Conservation (phyloP, 2,797 vertebrate genomes). For the Glyptemys insculpta region DNA sequence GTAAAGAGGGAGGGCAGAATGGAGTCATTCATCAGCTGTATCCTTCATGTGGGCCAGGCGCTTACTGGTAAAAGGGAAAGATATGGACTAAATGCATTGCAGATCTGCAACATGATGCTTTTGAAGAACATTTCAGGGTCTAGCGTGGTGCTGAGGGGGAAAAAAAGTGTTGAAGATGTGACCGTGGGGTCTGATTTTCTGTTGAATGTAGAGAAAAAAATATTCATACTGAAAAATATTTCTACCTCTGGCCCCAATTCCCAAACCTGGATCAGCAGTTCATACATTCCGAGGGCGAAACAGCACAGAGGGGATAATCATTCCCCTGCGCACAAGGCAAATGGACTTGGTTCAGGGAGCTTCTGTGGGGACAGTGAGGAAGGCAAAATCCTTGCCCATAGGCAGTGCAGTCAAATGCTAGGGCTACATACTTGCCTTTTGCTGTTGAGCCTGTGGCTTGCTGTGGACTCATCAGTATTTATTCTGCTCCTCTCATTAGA, state of each 20-base stretch:
- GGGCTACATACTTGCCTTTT: no score
- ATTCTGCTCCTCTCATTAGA: no score
- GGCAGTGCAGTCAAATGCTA: background rate
- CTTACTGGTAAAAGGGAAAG: background rate
- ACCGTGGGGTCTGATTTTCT: background rate
- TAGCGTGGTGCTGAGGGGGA: fast-evolving
- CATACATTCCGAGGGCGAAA: background rate
- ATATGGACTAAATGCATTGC: no score
- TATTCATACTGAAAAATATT: no score
- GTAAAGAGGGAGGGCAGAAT: background rate
- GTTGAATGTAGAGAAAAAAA: no score
- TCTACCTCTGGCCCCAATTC: background rate
- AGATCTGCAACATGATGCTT: background rate
- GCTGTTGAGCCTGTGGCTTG: background rate
- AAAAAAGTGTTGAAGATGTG: background rate
- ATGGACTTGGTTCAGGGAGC: background rate
- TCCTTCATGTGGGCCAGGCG: background rate
- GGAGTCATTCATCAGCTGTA: background rate
- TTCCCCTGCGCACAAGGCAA: background rate
- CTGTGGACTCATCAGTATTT: no score
- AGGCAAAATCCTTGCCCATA: background rate
- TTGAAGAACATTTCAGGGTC: background rate
- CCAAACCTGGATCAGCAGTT: background rate
- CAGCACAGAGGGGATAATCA: background rate
- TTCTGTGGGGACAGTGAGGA: background rate